Evolutionary conservation across 2,113 vertebrate species (phyloP), one percentile per base, ranked within the genome.

Genomic region (Gobio gobio): DNA sequence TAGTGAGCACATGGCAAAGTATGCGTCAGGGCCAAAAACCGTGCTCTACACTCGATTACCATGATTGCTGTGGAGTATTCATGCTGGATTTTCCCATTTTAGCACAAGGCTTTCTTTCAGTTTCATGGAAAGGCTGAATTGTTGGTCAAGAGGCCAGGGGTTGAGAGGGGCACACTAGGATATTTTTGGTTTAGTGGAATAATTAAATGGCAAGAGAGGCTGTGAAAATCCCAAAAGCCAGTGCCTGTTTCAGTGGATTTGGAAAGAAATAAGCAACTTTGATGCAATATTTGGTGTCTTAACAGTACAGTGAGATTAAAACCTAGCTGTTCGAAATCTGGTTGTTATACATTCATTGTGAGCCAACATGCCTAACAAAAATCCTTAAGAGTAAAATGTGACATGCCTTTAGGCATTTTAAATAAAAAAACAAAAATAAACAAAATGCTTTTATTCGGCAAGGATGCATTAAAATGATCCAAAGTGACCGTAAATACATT

Each of bases 81-180:
- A 10, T 56, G 51, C 43, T 74, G 66, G 51, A 59, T 81, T 86
- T 86, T 66, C 85, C 85, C 14, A 8, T 73, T 66, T 80, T 43
- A 58, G 85, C 47, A 82, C 78, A 82, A 86, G 58, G 68, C 33
- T 63, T 76, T 43, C 78, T 86, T 82, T 85, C 54, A 73, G 77
- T 59, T 76, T 82, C 49, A 56, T 64, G 66, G 63, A 83, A 58
- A 56, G 33, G 8, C 59, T 45, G 10, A 75, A 63, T 80, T 80
- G 36, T 45, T 33, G 77, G 24, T 80, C 64, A 86, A 86, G 78
- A 73, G 59, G 45, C 26, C 78, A 51, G 29, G 54, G 66, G 10
- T 66, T 18, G 76, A 59, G 36, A 81, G 40, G 51, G 33, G 45
- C 61, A 29, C 51, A 12, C 33, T 45, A 51, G 26, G 77, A 51